These are phyloP conservation scores for Anthopleura sola DNA, from an alignment of 64 coral and sea anemone species.

Conservation along the genomic window DNA sequence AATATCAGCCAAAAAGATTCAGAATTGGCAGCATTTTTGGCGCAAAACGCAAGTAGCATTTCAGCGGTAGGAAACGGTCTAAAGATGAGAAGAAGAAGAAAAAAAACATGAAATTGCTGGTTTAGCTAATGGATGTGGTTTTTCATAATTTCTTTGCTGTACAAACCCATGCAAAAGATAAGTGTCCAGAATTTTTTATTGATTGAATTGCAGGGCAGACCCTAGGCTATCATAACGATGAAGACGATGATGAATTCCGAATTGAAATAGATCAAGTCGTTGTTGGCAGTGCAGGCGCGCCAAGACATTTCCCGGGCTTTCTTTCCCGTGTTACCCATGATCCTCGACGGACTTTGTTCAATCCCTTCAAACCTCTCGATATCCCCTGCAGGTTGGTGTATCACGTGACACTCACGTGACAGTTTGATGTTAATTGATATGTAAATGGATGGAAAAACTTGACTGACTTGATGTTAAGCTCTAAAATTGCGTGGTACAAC, in stretches of 20 bases:
- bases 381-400: slow-evolving; percentile 52
- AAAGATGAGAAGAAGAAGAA: too few species aligned
- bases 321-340: not conserved
- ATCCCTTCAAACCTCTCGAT: slow-evolving; percentile 62
- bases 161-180: too few species aligned
- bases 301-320: not conserved
- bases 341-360: slow-evolving; percentile 52
- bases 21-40: too few species aligned
- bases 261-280: slow-evolving; percentile 17
- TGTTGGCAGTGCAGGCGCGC: slow-evolving; percentile 57
- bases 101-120: too few species aligned
- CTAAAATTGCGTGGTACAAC: too few species aligned
- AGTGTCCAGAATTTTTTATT: too few species aligned
- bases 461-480: too few species aligned
- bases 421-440: too few species aligned
- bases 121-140: not conserved
- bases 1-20: too few species aligned
- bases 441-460: too few species aligned
- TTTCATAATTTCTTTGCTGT: not conserved
- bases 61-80: too few species aligned
- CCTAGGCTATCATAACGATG: not conserved
- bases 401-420: not conserved
- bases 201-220: not conserved
- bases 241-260: not conserved
- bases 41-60: too few species aligned